Evolutionary conservation across 37 sponge, comb jelly and placozoan genomes (phyloP).

Genomic region (Diacarnus erythraeanus): DNA sequence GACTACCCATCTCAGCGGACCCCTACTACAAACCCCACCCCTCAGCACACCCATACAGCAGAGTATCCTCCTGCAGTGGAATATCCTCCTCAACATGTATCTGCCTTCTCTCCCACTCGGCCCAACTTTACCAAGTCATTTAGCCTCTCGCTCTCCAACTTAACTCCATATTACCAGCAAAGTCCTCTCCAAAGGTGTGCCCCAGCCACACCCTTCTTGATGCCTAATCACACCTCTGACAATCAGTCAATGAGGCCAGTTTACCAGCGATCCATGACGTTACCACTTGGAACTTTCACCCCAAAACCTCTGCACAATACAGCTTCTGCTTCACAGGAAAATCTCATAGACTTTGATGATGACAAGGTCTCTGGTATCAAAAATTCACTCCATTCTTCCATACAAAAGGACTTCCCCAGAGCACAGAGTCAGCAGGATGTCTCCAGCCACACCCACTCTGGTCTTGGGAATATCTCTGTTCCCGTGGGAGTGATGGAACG

Average conservation of each 20-base stretch:
- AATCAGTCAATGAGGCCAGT: neutral
- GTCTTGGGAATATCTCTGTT: no score
- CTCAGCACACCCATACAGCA: neutral
- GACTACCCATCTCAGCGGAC: neutral
- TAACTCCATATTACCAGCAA: neutral
- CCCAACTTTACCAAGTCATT: neutral
- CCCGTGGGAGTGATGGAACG: no score
- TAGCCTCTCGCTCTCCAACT: neutral
- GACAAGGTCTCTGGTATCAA: neutral
- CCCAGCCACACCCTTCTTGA: neutral
- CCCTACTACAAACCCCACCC: neutral
- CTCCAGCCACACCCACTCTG: no score
- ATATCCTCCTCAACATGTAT: neutral
- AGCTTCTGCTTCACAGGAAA: neutral
- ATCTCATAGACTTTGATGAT: neutral
- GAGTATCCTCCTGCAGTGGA: neutral
- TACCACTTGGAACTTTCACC: no score
- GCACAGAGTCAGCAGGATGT: neutral
- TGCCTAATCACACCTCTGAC: neutral
- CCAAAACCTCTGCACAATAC: neutral
- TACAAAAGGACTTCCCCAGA: neutral
- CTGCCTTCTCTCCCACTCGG: neutral
- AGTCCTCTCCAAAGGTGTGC: neutral
- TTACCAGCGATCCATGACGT: neutral
- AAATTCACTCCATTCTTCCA: neutral